phyloP scores from a whole-genome alignment of 2,888 invertebrate species.

The Cryptophagus acutangulus region DNA sequence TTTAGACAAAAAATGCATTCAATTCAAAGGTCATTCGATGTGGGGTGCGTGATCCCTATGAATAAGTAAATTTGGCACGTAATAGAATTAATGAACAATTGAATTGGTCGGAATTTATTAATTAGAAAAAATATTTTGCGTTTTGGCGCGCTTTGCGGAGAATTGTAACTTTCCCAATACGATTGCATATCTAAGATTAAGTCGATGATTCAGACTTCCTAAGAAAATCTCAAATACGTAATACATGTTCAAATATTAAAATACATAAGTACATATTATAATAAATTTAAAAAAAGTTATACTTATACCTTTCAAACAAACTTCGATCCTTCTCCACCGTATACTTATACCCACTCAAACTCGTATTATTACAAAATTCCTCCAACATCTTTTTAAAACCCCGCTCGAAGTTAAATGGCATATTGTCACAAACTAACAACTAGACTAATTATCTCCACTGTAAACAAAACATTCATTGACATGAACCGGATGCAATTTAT shows the following conservation, averaged over 20 bases:
- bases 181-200: no score
- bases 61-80: no score
- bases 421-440: not conserved
- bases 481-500: not conserved
- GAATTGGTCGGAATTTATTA: no score
- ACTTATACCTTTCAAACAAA: not conserved
- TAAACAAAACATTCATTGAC: not conserved
- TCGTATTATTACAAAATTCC: slow-evolving; percentile 1
- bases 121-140: no score
- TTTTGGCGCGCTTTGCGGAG: no score
- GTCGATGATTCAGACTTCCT: not conserved
- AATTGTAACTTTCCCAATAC: no score
- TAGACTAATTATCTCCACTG: not conserved
- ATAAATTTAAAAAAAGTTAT: no score
- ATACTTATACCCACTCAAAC: slow-evolving; percentile 5
- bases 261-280: no score
- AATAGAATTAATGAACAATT: no score
- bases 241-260: not conserved
- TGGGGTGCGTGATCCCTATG: no score
- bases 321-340: not conserved
- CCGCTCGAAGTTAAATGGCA: slow-evolving; percentile 2
- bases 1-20: no score
- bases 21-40: no score
- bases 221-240: not conserved
- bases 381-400: not conserved